Percentiles rank a stretch among this genome's conserved stretches.
Evolutionary conservation across 23 tunicate genomes (phyloP).

Genomic region (Halocynthia roretzi): DNA sequence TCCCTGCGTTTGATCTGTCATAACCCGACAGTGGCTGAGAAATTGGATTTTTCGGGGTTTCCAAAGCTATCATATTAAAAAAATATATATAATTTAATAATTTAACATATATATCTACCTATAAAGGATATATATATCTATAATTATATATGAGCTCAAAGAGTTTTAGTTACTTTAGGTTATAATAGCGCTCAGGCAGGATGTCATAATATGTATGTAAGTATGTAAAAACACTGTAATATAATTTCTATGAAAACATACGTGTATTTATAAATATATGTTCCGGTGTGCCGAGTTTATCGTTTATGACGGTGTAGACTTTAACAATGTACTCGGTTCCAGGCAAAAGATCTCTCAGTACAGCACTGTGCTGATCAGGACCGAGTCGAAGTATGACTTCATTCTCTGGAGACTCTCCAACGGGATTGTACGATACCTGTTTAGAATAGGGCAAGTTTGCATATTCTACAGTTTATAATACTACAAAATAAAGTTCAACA

Average conservation of each 20-base stretch:
- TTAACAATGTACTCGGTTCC: conserved; percentile 11
- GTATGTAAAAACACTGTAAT: neutral
- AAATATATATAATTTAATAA: neutral
- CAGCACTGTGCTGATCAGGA: neutral
- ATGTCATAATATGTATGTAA: neutral
- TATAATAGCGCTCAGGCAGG: too few species aligned
- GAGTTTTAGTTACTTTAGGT: too few species aligned
- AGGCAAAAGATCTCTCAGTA: neutral
- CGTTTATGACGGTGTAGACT: conserved; percentile 14
- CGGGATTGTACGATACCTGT: conserved; percentile 18
- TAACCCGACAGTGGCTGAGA: neutral
- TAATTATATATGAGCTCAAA: too few species aligned
- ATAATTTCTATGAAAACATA: neutral
- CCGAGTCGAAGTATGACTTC: neutral
- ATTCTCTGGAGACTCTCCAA: neutral
- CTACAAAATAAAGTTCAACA: too few species aligned
- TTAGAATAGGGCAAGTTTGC: neutral
- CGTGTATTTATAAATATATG: neutral
- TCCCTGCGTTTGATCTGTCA: neutral
- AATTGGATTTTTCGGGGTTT: conserved; percentile 7
- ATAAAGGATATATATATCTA: too few species aligned
- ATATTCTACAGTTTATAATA: too few species aligned
- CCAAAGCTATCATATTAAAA: neutral
- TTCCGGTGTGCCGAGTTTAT: neutral
- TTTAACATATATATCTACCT: neutral